Conservation (phyloP, 1,140 invertebrate genomes). For the Limonius californicus region DNA sequence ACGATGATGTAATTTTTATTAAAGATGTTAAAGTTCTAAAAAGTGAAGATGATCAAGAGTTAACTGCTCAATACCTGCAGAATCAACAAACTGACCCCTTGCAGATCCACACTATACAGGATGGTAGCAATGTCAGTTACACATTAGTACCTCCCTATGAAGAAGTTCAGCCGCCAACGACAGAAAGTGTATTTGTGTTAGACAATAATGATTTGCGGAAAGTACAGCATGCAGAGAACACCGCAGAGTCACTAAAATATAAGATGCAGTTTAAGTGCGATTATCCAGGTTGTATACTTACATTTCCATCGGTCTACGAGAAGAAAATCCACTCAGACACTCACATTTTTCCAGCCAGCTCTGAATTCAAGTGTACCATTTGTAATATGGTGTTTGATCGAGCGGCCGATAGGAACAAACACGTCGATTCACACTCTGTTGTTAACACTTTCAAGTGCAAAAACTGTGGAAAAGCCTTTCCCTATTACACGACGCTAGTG, state of each 20-base stretch:
- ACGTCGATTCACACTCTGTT: slow-evolving; percentile 20
- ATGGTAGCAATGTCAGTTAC: background rate
- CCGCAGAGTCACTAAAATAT: background rate
- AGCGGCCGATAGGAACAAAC: slow-evolving; percentile 21
- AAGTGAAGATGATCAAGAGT: background rate
- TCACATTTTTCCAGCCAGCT: slow-evolving; percentile 19
- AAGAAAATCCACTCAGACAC: slow-evolving; percentile 18
- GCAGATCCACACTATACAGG: background rate
- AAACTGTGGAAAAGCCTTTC: slow-evolving; percentile 17
- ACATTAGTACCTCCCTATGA: no score
- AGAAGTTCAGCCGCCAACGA: no score
- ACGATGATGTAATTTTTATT: background rate
- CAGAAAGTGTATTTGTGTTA: background rate
- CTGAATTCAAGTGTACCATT: slow-evolving; percentile 22
- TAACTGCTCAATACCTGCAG: background rate
- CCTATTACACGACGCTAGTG: slow-evolving; percentile 21
- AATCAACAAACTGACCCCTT: background rate
- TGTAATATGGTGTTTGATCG: slow-evolving; percentile 19
- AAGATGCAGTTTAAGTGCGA: slow-evolving; percentile 10
- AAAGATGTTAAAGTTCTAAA: background rate
- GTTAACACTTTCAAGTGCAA: slow-evolving; percentile 16
- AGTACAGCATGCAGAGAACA: background rate
- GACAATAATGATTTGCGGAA: background rate
- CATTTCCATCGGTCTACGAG: slow-evolving; percentile 16
- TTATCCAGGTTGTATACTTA: slow-evolving; percentile 13